A percentile compares a stretch with the other conserved stretches of the same genome.
Conservation (phyloP, 2,113 vertebrate species). For the Nansenia antarctica region DNA sequence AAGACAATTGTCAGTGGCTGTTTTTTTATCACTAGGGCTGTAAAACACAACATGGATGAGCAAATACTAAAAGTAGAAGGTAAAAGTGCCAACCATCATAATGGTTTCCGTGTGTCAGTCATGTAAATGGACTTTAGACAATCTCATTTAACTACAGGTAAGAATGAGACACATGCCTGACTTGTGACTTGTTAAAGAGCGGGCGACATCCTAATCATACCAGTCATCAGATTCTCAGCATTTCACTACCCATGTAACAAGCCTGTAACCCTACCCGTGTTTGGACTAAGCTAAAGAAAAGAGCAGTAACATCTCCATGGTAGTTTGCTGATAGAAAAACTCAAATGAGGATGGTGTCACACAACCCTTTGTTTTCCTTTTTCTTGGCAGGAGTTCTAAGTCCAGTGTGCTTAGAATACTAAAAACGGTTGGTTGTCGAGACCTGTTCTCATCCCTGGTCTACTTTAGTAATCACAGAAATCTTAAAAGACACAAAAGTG, state of each 20-base stretch:
- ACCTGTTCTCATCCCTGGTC: too few species aligned
- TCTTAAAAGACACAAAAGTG: conserved; percentile 9
- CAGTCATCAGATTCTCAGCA: not conserved
- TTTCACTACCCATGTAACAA: not conserved
- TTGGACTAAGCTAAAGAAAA: too few species aligned
- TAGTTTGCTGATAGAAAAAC: too few species aligned
- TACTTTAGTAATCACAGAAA: too few species aligned
- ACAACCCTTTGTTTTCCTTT: too few species aligned
- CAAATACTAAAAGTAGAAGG: too few species aligned
- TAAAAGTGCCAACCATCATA: not conserved
- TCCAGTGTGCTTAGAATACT: conserved; percentile 16
- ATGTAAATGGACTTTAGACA: conserved; percentile 30
- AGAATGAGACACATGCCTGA: not conserved
- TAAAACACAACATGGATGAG: not conserved
- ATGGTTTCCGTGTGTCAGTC: conserved; percentile 21
- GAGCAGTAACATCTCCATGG: too few species aligned
- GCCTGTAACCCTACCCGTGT: too few species aligned
- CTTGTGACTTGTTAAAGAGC: not conserved
- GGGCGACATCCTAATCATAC: too few species aligned
- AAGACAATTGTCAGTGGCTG: not conserved
- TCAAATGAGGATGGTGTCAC: too few species aligned
- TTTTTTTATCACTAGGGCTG: too few species aligned
- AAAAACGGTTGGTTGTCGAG: conserved; percentile 14
- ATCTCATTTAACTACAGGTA: not conserved
- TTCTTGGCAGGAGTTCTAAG: too few species aligned